These are phyloP conservation scores for Tipula lateralis DNA, from an alignment of 2,888 invertebrate genomes.

Conservation along the genomic window DNA sequence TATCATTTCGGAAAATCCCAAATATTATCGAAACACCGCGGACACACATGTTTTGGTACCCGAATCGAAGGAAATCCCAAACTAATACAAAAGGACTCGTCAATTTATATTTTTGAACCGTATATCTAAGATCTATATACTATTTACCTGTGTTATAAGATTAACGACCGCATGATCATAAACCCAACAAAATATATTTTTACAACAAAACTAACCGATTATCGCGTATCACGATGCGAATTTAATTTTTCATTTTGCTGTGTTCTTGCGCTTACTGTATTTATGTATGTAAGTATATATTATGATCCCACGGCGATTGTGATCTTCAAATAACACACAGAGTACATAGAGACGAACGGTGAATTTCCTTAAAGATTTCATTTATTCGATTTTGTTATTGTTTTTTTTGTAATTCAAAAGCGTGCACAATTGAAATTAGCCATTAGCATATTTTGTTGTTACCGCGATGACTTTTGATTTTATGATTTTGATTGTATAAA, in stretches of 20 bases:
- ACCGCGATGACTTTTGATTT: conserved; percentile 24
- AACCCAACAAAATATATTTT: not conserved
- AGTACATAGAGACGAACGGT: not conserved
- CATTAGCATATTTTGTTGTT: conserved; percentile 24
- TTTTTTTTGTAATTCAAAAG: not conserved
- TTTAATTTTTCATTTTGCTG: not conserved
- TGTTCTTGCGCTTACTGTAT: conserved; percentile 1
- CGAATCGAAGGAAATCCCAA: not conserved
- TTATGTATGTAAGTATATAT: not conserved
- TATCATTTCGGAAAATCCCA: not conserved
- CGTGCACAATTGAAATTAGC: conserved; percentile 24
- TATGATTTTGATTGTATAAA: not conserved
- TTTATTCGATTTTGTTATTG: no score
- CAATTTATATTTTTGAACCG: not conserved
- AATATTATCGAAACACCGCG: not conserved
- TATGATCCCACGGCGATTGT: conserved; percentile 19
- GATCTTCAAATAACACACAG: conserved; percentile 24
- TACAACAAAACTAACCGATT: conserved; percentile 19
- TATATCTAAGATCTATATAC: not conserved
- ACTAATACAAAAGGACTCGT: not conserved
- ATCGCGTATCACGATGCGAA: conserved; percentile 24
- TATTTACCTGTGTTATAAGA: not conserved
- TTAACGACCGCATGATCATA: conserved; percentile 9
- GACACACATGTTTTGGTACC: not conserved
- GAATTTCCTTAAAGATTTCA: conserved; percentile 14